These are phyloP conservation scores for Aphelenchoides bicaudatus DNA, from an alignment of 2,888 invertebrate genomes.

Conservation along the genomic window DNA sequence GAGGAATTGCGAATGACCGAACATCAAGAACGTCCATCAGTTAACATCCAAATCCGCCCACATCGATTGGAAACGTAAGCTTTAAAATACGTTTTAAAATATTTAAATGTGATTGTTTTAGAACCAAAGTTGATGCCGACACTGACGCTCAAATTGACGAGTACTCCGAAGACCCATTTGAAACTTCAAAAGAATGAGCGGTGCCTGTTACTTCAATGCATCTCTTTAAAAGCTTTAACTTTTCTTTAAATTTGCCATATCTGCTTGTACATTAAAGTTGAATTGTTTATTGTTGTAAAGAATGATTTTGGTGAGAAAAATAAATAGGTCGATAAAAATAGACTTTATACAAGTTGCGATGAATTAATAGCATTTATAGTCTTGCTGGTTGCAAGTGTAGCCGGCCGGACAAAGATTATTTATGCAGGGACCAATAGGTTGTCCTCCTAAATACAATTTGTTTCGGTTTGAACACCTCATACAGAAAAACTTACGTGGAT, in stretches of 20 bases:
- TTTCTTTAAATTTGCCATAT: neutral
- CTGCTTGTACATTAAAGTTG: neutral
- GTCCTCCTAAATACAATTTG: conserved; percentile 22
- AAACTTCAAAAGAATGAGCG: conserved; percentile 10
- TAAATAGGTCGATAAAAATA: conserved; percentile 2
- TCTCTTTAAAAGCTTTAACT: neutral
- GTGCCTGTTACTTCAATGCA: neutral
- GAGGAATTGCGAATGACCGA: no score
- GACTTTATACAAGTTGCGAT: conserved; percentile 14
- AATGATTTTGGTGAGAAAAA: neutral
- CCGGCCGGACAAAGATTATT: conserved; percentile 44
- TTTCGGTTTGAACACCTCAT: no score
- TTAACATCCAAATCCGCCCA: neutral
- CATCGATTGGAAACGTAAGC: conserved; percentile 11
- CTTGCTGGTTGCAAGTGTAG: conserved; percentile 38
- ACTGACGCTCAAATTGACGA: conserved; percentile 14
- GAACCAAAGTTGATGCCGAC: neutral
- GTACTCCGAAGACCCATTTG: no score
- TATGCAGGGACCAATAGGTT: conserved; percentile 52
- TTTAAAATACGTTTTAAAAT: neutral
- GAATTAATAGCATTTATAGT: conserved; percentile 44
- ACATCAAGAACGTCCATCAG: no score
- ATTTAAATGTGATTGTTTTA: neutral
- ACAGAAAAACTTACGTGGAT: conserved; percentile 1
- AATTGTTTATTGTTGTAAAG: neutral